These are phyloP conservation scores for Enoplosus armatus DNA, from an alignment of 2,797 vertebrate genomes.

Conservation along the genomic window DNA sequence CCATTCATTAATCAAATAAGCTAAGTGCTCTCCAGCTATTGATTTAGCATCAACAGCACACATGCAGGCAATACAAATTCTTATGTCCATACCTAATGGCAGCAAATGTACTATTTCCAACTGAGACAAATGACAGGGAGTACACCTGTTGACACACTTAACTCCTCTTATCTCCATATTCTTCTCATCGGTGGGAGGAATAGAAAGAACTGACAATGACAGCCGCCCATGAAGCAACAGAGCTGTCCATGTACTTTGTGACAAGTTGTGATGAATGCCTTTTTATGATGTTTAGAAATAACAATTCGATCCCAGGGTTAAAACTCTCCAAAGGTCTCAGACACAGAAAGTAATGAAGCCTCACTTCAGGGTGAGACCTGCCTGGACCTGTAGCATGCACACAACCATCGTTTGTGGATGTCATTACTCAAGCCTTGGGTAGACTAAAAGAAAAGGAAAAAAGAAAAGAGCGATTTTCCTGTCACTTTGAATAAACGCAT, in stretches of 20 bases:
- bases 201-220: conserved; percentile 10
- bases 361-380: conserved; percentile 42
- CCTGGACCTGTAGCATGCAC: conserved; percentile 55
- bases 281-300: conserved; percentile 50
- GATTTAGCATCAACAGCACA: background rate
- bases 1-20: background rate
- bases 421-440: conserved; percentile 24
- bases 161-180: conserved; percentile 4
- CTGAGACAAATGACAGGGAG: background rate
- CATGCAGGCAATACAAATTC: background rate
- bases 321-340: conserved; percentile 34
- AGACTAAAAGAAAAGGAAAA: conserved; percentile 16
- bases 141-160: conserved; percentile 28
- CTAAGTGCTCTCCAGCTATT: background rate
- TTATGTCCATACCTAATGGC: background rate
- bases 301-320: conserved; percentile 44
- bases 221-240: background rate
- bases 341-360: conserved; percentile 33
- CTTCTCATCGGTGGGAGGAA: background rate
- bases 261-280: conserved; percentile 37
- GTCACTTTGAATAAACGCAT: conserved; percentile 24
- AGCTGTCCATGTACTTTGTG: background rate
- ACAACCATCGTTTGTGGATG: conserved; percentile 23
- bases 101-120: background rate
- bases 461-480: conserved; percentile 27